Evolutionary conservation across 2,888 invertebrate species (phyloP).

Genomic region (Drosophila mulleri): DNA sequence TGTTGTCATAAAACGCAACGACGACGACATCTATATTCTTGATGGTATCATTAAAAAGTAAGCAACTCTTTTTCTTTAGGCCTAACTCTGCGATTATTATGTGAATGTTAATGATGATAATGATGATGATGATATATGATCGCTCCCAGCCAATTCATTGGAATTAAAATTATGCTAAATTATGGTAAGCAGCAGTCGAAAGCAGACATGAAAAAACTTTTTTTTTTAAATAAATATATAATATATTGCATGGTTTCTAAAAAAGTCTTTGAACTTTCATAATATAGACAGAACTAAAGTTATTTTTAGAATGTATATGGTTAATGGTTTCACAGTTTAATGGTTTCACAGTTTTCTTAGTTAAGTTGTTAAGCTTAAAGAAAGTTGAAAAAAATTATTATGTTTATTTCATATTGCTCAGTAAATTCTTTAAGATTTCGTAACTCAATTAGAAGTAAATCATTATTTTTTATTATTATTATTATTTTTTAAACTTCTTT

Average conservation of each 20-base stretch:
- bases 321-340: neutral
- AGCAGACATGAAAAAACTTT: constrained; percentile 1
- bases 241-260: neutral
- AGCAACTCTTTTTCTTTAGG: constrained; percentile 23
- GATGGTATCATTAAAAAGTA: constrained; percentile 43
- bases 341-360: neutral
- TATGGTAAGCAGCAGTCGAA: neutral
- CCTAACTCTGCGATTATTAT: constrained; percentile 14
- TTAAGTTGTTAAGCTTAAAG: neutral
- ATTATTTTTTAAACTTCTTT: too few species aligned
- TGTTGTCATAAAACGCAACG: constrained; percentile 38
- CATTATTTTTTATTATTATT: too few species aligned
- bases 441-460: too few species aligned
- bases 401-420: neutral
- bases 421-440: too few species aligned
- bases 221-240: neutral
- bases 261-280: constrained; percentile 6
- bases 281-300: neutral
- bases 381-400: neutral
- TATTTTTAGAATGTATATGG: neutral
- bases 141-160: neutral
- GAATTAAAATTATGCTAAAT: constrained; percentile 7
- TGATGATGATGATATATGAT: constrained; percentile 8
- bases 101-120: constrained; percentile 24
- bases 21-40: constrained; percentile 42